Base-by-base conservation (phyloP, 2,888 invertebrate genomes). In the Sacculina carcini region DNA sequence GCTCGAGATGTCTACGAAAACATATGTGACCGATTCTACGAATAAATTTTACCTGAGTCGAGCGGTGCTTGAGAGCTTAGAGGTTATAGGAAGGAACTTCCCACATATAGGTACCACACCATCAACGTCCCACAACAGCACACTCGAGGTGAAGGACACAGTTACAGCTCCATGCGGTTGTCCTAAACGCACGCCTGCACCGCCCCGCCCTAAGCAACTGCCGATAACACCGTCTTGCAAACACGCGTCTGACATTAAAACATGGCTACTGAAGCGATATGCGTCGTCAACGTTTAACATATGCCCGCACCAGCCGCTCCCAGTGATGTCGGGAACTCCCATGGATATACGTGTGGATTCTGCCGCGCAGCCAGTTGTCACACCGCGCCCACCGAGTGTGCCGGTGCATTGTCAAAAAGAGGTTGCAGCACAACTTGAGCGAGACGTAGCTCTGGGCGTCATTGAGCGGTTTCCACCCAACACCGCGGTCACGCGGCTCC, bases 241-340 rank as follows among this genome's bases (percentile, higher is more conserved):
- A 19, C 19, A 24, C 39, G 28, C 48, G 14, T 47, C 36, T 26
- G 23, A 9, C 47, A 51, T 48, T 47, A 51, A 38, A 29, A 12
- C 26, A 36, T 51, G 51, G 51, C 51, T 51, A 21, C 31, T 51
- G 47, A 21, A 47, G 19, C 21, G 40, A 24, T 48, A 48, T 48
- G 38, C 48, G 19, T 38, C 48, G 29, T 51, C 51, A 16, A 51
- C 46, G 12, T 48, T 51, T 29, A 51, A 48, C 19, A 48, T 23
- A 23, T 51, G 51, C 38, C 48, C 47, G 5, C 29, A 48, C 48
- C 51, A 48, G 46, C 51, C 51, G 16, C 51, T 44, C 31, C 51
- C 14, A 7, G 31, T n/a, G 26, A 51, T 44, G 51, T 34, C 46
- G 6, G 42, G 34, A 10, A 32, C 51, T 9, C 44, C 32, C 23